phyloP scores from a whole-genome alignment of 2,888 invertebrate genomes.

The Brachyptera putata region DNA sequence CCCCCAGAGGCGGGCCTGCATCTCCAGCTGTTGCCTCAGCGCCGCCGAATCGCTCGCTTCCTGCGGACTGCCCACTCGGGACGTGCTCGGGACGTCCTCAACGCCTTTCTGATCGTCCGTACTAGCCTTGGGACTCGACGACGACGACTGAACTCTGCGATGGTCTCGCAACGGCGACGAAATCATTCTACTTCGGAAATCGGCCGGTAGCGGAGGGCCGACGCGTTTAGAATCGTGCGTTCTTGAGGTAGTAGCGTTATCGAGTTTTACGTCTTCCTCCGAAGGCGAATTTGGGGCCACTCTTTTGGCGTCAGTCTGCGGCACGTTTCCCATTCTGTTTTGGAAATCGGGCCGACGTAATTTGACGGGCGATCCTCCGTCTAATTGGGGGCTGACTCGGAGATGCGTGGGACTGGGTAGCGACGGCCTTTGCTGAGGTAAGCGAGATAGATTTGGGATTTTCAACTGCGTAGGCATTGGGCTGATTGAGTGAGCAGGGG shows the following conservation, averaged over 20 bases:
- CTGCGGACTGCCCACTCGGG: neutral
- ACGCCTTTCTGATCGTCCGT: too few relatives aligned
- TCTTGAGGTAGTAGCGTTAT: neutral
- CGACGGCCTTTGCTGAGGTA: neutral
- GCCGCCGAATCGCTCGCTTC: neutral
- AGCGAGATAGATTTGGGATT: neutral
- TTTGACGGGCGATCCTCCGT: neutral
- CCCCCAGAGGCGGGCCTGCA: slow-evolving; percentile 22
- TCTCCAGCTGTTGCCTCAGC: slow-evolving; percentile 26
- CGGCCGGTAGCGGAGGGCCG: too few relatives aligned
- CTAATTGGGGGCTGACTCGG: neutral
- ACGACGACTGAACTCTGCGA: neutral
- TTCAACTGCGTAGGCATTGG: neutral
- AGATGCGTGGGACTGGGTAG: neutral
- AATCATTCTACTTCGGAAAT: neutral
- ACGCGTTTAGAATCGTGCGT: too few relatives aligned
- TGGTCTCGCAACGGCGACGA: neutral
- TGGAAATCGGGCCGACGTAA: neutral
- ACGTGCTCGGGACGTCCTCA: neutral
- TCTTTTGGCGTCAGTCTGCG: neutral
- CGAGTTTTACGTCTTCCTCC: too few relatives aligned
- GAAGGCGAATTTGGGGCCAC: neutral
- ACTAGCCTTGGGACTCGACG: neutral
- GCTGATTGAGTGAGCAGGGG: too few relatives aligned
- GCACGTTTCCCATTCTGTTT: neutral